Percentiles rank a stretch among this genome's conserved stretches.
Evolutionary conservation across 37 sponge, comb jelly and placozoan genomes (phyloP).

Genomic region (Mnemiopsis leidyi): DNA sequence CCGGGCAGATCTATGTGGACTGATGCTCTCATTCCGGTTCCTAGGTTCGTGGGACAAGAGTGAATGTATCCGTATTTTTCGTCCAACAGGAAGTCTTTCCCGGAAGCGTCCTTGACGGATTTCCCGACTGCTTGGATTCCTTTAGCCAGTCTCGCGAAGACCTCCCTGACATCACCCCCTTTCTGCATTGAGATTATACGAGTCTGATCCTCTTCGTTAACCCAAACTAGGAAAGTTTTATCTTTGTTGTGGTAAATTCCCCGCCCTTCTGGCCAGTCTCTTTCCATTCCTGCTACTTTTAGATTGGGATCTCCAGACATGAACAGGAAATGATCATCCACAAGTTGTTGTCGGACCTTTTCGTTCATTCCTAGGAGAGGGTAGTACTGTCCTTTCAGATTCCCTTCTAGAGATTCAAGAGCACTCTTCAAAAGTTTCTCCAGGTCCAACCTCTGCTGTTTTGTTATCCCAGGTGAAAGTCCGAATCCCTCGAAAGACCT

Average conservation of each 20-base stretch:
- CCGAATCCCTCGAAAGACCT: constrained; percentile 72
- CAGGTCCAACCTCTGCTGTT: constrained; percentile 66
- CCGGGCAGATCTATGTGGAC: constrained; percentile 60
- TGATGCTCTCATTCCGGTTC: constrained; percentile 59
- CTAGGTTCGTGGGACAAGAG: constrained; percentile 60
- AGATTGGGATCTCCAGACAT: constrained; percentile 70
- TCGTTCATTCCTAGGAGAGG: constrained; percentile 69
- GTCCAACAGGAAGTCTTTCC: constrained; percentile 54
- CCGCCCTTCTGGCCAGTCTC: constrained; percentile 73
- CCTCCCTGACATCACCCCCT: constrained; percentile 68
- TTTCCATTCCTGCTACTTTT: constrained; percentile 67
- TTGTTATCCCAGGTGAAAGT: constrained; percentile 70
- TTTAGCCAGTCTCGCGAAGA: constrained; percentile 69
- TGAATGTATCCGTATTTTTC: constrained; percentile 63
- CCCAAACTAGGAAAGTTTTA: constrained; percentile 72
- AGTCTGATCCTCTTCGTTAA: constrained; percentile 71
- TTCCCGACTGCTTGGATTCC: constrained; percentile 66
- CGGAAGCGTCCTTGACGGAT: constrained; percentile 66
- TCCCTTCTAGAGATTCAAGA: constrained; percentile 33
- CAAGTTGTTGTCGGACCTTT: constrained; percentile 66
- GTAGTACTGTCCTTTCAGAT: constrained; percentile 69
- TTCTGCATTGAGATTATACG: constrained; percentile 72
- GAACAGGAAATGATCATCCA: constrained; percentile 78
- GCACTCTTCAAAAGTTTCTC: constrained; percentile 65
- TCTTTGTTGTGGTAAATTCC: constrained; percentile 73